Percentiles rank a stretch among this genome's conserved stretches.
Evolutionary conservation across 2,797 vertebrate genomes (phyloP).

Genomic region (Lithobates sylvaticus): DNA sequence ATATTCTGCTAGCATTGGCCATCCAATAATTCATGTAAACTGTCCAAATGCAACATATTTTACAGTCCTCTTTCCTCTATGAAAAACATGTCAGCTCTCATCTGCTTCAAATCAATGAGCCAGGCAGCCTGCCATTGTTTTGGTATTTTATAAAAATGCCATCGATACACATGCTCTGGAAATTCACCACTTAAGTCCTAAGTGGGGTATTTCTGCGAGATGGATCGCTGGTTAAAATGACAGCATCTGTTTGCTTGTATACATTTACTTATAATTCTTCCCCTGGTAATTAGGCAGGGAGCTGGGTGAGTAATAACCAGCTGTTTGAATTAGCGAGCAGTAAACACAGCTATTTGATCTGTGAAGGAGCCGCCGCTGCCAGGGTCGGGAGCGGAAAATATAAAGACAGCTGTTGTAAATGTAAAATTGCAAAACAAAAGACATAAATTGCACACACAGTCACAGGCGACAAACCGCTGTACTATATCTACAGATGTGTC

Average conservation of each 20-base stretch:
- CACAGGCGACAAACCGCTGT: not conserved
- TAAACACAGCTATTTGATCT: conserved; percentile 75
- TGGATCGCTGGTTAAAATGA: conserved; percentile 76
- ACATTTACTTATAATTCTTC: conserved; percentile 79
- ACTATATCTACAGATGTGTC: not conserved
- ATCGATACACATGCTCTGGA: conserved; percentile 65
- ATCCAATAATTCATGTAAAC: conserved; percentile 16
- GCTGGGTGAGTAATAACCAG: conserved; percentile 67
- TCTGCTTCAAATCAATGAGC: conserved; percentile 65
- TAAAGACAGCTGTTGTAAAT: conserved; percentile 66
- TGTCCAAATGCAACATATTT: conserved; percentile 49
- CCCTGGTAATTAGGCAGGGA: conserved; percentile 71
- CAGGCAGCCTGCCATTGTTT: conserved; percentile 57
- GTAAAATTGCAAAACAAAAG: conserved; percentile 38
- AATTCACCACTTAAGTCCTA: conserved; percentile 67
- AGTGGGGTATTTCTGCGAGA: conserved; percentile 72
- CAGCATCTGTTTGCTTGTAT: conserved; percentile 79
- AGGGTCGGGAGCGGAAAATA: conserved; percentile 68
- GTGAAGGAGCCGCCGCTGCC: conserved; percentile 72
- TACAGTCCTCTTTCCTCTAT: conserved; percentile 11
- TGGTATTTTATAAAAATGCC: conserved; percentile 70
- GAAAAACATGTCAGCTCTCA: conserved; percentile 52
- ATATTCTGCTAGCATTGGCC: conserved; percentile 12
- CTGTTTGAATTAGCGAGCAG: conserved; percentile 73
- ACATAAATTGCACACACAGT: conserved; percentile 14